Percentiles rank a stretch among this genome's conserved stretches.
Conservation (phyloP, 1,140 invertebrate genomes). For the Octopus sinensis region DNA sequence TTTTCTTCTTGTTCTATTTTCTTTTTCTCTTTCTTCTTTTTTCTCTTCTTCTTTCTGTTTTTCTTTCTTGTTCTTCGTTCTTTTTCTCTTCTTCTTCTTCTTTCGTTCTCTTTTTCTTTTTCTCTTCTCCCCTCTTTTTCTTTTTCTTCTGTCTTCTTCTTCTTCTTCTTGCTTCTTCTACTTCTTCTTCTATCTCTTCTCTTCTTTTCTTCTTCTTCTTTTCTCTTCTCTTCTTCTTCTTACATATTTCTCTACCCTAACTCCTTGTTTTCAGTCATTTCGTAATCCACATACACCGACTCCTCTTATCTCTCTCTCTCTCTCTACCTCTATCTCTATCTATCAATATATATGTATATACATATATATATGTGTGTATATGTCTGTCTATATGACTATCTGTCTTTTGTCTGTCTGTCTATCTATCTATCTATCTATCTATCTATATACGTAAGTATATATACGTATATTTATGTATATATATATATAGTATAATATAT, state of each 20-base stretch:
- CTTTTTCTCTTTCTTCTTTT: constrained; percentile 10
- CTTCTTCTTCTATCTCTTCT: neutral
- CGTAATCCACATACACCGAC: neutral
- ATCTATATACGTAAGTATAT: no score
- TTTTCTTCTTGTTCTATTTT: constrained; percentile 13
- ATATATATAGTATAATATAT: no score
- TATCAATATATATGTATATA: neutral
- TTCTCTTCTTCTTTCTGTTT: constrained; percentile 18
- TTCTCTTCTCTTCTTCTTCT: no score
- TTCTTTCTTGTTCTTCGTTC: constrained; percentile 12
- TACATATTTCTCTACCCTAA: no score
- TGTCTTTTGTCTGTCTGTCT: no score
- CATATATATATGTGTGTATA: neutral
- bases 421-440: no score
- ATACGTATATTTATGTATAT: no score
- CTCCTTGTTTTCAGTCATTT: no score
- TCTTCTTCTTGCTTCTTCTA: neutral
- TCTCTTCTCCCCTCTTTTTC: constrained; percentile 3
- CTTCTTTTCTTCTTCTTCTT: no score
- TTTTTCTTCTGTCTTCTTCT: constrained; percentile 1
- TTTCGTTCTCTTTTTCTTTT: constrained; percentile 12
- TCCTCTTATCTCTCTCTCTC: neutral
- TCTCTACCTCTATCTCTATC: neutral
- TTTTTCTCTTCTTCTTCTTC: constrained; percentile 17
- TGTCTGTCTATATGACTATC: no score